phyloP scores from a whole-genome alignment of 2,888 invertebrate genomes.

The Phyllotreta cruciferae region DNA sequence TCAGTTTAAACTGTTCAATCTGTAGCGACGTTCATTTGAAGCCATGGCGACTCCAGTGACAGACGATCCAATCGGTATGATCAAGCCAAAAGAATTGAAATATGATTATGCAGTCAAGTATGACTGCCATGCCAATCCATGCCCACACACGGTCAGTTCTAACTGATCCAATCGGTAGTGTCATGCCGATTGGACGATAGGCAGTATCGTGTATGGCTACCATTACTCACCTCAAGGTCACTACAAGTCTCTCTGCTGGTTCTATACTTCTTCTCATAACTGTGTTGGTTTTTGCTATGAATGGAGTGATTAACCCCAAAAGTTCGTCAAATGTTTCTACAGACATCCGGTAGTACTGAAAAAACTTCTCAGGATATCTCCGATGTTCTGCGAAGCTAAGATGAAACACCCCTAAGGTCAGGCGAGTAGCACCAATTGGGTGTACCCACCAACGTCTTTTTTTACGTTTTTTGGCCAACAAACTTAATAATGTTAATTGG shows the following conservation, averaged over 20 bases:
- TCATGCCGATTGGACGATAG: too few relatives aligned
- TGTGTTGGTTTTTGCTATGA: neutral
- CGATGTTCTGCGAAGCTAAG: neutral
- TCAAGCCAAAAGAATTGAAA: too few relatives aligned
- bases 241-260: conserved; percentile 3
- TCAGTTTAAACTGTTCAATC: too few relatives aligned
- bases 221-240: conserved; percentile 10
- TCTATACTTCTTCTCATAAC: conserved; percentile 9
- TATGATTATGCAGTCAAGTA: too few relatives aligned
- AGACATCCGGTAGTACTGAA: conserved; percentile 1
- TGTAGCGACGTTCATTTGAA: too few relatives aligned
- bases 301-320: neutral
- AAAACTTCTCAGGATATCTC: conserved; percentile 9
- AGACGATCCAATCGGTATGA: too few relatives aligned
- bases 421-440: neutral
- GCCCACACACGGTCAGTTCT: too few relatives aligned
- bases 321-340: conserved; percentile 6
- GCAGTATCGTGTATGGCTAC: too few relatives aligned
- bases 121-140: too few relatives aligned
- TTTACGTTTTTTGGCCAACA: neutral
- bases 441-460: conserved; percentile 4
- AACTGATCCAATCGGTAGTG: too few relatives aligned
- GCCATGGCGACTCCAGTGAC: too few relatives aligned
- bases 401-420: conserved; percentile 1
- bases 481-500: neutral